These are phyloP conservation scores for Oceanodroma leucorhoa DNA, from an alignment of 2,797 vertebrate species.

Conservation along the genomic window DNA sequence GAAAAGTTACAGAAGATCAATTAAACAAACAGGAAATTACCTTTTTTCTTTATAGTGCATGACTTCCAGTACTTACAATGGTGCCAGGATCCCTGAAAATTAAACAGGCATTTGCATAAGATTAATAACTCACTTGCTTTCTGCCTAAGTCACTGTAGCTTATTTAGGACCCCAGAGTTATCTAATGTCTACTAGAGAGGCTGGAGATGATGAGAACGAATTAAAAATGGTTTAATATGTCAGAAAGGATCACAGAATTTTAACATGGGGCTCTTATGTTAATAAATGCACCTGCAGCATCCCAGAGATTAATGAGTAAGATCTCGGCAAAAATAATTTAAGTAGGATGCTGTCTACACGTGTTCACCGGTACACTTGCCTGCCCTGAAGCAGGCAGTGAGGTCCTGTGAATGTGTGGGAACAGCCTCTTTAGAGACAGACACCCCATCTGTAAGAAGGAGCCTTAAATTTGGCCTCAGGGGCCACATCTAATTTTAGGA, in stretches of 20 bases:
- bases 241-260: slow-evolving; percentile 56
- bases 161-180: slow-evolving; percentile 49
- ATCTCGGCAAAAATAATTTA: slow-evolving; percentile 7
- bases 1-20: slow-evolving; percentile 63
- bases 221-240: slow-evolving; percentile 71
- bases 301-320: slow-evolving; percentile 36
- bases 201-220: slow-evolving; percentile 49
- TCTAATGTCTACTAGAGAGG: slow-evolving; percentile 28
- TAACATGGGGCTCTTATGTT: not conserved
- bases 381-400: not conserved
- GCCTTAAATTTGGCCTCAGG: not conserved
- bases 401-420: not conserved
- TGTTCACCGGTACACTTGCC: not conserved
- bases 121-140: slow-evolving; percentile 31
- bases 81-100: slow-evolving; percentile 37
- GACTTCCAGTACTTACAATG: slow-evolving; percentile 31
- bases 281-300: slow-evolving; percentile 59
- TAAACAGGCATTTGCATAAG: slow-evolving; percentile 44
- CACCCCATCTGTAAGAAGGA: not conserved
- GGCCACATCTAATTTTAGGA: not conserved
- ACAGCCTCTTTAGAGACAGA: not conserved
- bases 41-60: slow-evolving; percentile 12
- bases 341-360: not conserved
- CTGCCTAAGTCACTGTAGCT: slow-evolving; percentile 14
- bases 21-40: slow-evolving; percentile 69